Percentiles rank a stretch among this genome's conserved stretches.
Conservation (phyloP, 2,797 vertebrate genomes). For the Paramormyrops hopkinsi region DNA sequence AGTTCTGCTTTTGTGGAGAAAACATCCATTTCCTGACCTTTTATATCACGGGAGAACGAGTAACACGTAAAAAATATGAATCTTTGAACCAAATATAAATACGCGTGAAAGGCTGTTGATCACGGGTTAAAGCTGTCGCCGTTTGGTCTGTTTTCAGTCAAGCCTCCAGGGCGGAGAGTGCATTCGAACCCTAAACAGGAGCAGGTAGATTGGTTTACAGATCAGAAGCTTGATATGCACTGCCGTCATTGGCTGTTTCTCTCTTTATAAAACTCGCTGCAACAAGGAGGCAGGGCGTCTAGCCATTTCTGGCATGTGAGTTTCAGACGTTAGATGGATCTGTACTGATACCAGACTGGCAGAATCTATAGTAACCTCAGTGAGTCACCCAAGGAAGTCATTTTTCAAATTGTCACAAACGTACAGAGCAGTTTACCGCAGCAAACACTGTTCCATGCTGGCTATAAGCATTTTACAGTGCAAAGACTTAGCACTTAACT, state of each 20-base stretch:
- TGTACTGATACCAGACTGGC: not conserved
- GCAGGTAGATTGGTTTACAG: constrained; percentile 6
- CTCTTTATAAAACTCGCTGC: not conserved
- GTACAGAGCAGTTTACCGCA: not conserved
- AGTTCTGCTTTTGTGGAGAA: not conserved
- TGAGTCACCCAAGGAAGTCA: not conserved
- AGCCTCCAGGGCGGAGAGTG: not conserved
- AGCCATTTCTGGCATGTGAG: not conserved
- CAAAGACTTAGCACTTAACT: not conserved
- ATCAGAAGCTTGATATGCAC: constrained; percentile 1
- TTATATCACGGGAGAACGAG: not conserved
- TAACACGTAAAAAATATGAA: not conserved
- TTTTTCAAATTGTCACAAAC: not conserved
- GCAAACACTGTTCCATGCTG: not conserved
- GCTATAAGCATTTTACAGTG: not conserved
- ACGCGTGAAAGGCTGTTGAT: not conserved
- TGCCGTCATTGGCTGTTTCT: not conserved
- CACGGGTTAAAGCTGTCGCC: not conserved
- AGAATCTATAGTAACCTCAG: not conserved
- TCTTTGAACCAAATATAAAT: not conserved
- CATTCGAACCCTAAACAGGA: not conserved
- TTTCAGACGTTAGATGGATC: not conserved
- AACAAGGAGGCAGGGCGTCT: not conserved
- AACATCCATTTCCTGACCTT: not conserved
- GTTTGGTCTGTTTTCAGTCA: not conserved